phyloP scores from a whole-genome alignment of 2,888 invertebrate species.

The Callinectes sapidus region DNA sequence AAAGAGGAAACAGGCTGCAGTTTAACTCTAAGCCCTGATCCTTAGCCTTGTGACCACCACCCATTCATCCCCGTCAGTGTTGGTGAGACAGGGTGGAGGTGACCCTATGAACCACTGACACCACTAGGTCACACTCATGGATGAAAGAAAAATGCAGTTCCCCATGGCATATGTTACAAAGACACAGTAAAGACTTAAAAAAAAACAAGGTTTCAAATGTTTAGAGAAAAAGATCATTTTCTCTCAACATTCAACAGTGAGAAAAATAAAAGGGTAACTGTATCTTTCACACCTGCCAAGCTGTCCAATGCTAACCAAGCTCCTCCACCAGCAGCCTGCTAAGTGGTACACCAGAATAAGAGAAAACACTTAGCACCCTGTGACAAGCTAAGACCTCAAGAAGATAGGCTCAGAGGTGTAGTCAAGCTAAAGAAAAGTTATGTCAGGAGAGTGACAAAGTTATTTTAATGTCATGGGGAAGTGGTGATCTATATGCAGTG shows the following conservation, averaged over 20 bases:
- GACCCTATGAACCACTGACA: background rate
- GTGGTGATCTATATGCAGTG: background rate
- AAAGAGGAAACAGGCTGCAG: background rate
- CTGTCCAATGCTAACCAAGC: slow-evolving; percentile 7
- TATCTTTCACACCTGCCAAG: slow-evolving; percentile 14
- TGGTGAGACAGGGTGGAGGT: background rate
- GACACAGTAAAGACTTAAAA: background rate
- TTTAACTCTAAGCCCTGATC: background rate
- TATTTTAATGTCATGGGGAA: slow-evolving; percentile 4
- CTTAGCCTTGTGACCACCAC: slow-evolving; percentile 24
- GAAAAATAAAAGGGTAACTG: background rate
- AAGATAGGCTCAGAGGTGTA: background rate
- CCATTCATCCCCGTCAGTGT: background rate
- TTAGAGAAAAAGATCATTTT: background rate
- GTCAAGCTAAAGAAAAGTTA: slow-evolving; percentile 24
- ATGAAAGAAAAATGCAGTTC: background rate
- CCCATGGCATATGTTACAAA: slow-evolving; percentile 18
- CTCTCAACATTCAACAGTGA: background rate
- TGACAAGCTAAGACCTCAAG: slow-evolving; percentile 18
- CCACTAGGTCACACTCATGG: background rate
- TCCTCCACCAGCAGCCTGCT: background rate
- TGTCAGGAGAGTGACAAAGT: slow-evolving; percentile 21
- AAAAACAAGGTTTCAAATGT: background rate
- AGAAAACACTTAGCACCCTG: background rate
- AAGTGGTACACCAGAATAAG: background rate